Evolutionary conservation across 2,888 invertebrate species (phyloP).

Genomic region (Drosophila prostipennis): DNA sequence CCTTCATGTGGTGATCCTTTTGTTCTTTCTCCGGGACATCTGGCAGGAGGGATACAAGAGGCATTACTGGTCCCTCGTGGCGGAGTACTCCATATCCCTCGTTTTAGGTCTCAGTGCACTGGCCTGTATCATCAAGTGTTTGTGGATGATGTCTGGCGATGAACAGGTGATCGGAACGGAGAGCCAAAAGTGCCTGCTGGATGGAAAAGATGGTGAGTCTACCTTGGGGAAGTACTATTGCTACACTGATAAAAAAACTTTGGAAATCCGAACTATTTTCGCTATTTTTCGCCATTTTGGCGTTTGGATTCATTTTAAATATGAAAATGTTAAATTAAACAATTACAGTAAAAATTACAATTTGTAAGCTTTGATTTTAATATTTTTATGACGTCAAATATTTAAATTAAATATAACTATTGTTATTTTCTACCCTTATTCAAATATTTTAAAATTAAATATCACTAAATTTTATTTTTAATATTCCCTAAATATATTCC

Average conservation of each 20-base stretch:
- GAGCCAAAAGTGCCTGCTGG: constrained; percentile 85
- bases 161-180: constrained; percentile 85
- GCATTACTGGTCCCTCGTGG: constrained; percentile 59
- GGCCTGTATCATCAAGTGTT: constrained; percentile 85
- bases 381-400: no score
- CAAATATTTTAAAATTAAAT: no score
- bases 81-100: constrained; percentile 84
- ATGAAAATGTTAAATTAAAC: no score
- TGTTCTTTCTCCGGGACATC: constrained; percentile 77
- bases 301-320: no score
- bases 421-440: no score
- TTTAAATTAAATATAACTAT: no score
- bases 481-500: background rate
- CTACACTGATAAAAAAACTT: no score
- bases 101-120: constrained; percentile 85
- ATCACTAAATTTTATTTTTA: no score
- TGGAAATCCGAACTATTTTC: no score
- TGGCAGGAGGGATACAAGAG: constrained; percentile 20
- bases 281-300: no score
- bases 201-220: constrained; percentile 82
- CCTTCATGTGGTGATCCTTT: constrained; percentile 70
- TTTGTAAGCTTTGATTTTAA: no score
- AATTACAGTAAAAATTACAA: no score
- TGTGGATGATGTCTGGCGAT: constrained; percentile 82
- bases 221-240: background rate